Conservation (phyloP, 2,888 invertebrate genomes). For the Vandiemenella viatica region DNA sequence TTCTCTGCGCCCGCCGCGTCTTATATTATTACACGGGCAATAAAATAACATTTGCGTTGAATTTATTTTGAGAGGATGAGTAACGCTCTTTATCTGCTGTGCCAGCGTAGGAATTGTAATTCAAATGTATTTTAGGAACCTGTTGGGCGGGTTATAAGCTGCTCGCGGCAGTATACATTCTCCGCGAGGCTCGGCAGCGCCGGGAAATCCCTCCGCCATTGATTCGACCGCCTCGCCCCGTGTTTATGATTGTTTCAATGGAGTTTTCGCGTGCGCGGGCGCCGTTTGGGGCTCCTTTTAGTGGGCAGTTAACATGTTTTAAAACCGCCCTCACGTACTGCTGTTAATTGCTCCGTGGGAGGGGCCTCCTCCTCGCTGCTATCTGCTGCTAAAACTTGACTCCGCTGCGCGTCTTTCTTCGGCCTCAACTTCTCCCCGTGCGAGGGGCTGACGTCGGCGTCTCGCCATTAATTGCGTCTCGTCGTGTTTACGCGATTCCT, state of each 20-base stretch:
- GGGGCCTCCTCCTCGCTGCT: not conserved
- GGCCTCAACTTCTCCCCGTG: no score
- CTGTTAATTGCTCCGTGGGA: not conserved
- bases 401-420: no score
- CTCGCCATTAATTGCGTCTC: no score
- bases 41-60: not conserved
- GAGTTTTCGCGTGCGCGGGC: not conserved
- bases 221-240: not conserved
- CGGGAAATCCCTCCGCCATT: not conserved
- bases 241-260: not conserved
- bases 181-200: not conserved
- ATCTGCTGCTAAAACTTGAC: not conserved
- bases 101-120: no score
- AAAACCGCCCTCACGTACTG: not conserved
- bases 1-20: not conserved
- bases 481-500: no score
- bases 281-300: not conserved
- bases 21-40: not conserved
- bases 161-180: not conserved
- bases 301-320: not conserved
- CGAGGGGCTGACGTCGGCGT: not conserved
- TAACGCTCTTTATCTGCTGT: no score
- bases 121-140: no score
- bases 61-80: not conserved
- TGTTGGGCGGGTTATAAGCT: no score